Evolutionary conservation across 2,113 vertebrate genomes (phyloP), one percentile per base, ranked within the genome.

Genomic region (Vidua macroura): DNA sequence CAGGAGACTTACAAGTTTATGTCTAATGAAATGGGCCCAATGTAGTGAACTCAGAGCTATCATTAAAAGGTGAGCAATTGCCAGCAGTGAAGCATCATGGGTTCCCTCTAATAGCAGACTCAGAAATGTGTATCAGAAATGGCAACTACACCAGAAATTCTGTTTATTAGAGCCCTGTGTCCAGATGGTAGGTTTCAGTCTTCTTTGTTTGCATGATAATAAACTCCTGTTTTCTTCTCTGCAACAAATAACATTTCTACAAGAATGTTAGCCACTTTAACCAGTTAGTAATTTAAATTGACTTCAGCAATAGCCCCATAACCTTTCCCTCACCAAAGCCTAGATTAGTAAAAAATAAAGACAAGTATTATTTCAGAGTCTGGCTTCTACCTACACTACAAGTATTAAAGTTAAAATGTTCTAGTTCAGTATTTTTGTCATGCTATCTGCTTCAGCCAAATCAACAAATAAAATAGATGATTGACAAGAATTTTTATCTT

Each of bases 401-500:
- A 62, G 7, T 77, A 55, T 64, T 72, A 59, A 73, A 77, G 37
- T 55, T 67, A 75, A 73, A 90, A 76, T 53, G 4, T 69, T 77
- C 53, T 53, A 37, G 2, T 64, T 78, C 41, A 31, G 33, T 81
- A 77, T 55, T 93, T 95, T 69, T 83, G 58, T 90, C 12, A 49
- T 67, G 14, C 51, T 90, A 10, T 83, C 59, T 80, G 5, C n/a
- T 81, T 88, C 48, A 86, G 48, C 31, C 52, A 90, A 92, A 88
- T 39, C 79, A 92, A 70, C 28, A 88, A 77, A 77, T 43, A 88
- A 78, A 90, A 48, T 11, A 68, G 39, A 28, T 31, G 44, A 53
- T 59, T 77, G 76, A 27, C 68, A 92, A 86, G 19, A 81, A 81
- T 68, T 81, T 69, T 81, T 86, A 46, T 88, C 59, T 70, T 88